Evolutionary conservation across 2,113 vertebrate genomes (phyloP).

Genomic region (Lophotis ruficrista): DNA sequence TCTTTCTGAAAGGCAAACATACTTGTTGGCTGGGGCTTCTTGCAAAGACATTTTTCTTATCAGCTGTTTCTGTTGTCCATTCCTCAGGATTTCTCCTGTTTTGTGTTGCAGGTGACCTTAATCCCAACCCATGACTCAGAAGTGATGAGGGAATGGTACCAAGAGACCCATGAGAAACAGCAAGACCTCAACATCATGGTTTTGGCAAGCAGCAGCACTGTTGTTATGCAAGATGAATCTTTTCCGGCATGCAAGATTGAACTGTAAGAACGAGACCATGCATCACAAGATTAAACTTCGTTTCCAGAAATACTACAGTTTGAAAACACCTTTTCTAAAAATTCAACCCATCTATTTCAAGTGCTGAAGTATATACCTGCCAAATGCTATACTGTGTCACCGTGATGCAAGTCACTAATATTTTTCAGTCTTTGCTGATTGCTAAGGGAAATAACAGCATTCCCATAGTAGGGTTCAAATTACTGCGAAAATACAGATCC

Average conservation of each 20-base stretch:
- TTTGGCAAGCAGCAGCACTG: slow-evolving; percentile 97
- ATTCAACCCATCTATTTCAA: slow-evolving; percentile 70
- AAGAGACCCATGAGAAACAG: slow-evolving; percentile 96
- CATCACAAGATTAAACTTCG: slow-evolving; percentile 67
- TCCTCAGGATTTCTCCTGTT: neutral
- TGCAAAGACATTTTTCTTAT: neutral
- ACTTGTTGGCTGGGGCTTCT: neutral
- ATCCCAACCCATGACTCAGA: slow-evolving; percentile 98
- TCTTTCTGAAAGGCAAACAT: neutral
- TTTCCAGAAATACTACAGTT: slow-evolving; percentile 75
- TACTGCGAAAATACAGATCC: slow-evolving; percentile 74
- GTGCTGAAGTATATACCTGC: slow-evolving; percentile 77
- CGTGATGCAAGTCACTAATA: slow-evolving; percentile 77
- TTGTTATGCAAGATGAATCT: slow-evolving; percentile 99
- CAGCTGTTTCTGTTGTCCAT: neutral
- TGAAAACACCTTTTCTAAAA: slow-evolving; percentile 78
- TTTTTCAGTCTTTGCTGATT: slow-evolving; percentile 76
- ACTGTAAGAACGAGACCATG: slow-evolving; percentile 79
- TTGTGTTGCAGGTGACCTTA: slow-evolving; percentile 86
- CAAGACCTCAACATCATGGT: slow-evolving; percentile 98
- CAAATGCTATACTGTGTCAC: slow-evolving; percentile 76
- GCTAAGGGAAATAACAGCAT: slow-evolving; percentile 76
- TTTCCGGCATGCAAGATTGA: slow-evolving; percentile 99
- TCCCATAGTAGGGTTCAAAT: slow-evolving; percentile 74
- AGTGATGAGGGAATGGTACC: slow-evolving; percentile 98